Evolutionary conservation across 2,797 vertebrate species (phyloP).

Genomic region (Enteromius fasciolatus): DNA sequence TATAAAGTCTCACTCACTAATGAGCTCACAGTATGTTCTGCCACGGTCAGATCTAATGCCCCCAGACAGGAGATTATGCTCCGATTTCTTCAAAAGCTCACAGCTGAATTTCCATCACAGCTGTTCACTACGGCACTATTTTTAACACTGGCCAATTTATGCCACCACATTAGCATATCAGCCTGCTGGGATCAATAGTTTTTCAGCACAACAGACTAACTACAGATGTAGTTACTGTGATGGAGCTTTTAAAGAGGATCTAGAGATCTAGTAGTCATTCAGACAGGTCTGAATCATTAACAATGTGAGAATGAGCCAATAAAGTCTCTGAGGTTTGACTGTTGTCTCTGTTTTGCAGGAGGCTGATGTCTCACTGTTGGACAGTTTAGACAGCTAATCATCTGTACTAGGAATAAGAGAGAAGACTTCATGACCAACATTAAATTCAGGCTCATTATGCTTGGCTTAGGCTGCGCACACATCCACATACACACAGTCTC

Average conservation of each 20-base stretch:
- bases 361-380: constrained; percentile 28
- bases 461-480: neutral
- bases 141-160: constrained; percentile 21
- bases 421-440: constrained; percentile 21
- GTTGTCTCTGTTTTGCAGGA: constrained; percentile 16
- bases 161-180: constrained; percentile 19
- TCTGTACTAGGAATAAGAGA: constrained; percentile 28
- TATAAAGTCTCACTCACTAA: constrained; percentile 35
- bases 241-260: constrained; percentile 41
- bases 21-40: constrained; percentile 15
- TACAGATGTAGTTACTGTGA: constrained; percentile 33
- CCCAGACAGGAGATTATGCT: constrained; percentile 32
- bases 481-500: constrained; percentile 20
- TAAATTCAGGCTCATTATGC: constrained; percentile 37
- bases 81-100: constrained; percentile 27
- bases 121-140: constrained; percentile 13
- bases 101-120: constrained; percentile 21
- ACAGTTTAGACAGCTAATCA: constrained; percentile 30
- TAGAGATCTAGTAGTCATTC: constrained; percentile 27
- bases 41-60: constrained; percentile 27
- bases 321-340: constrained; percentile 23
- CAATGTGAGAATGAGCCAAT: constrained; percentile 9
- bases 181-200: constrained; percentile 37
- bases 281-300: constrained; percentile 10
- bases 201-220: constrained; percentile 35